Base-by-base conservation (phyloP, 2,797 vertebrate species). In the Craterocephalus amniculus region DNA sequence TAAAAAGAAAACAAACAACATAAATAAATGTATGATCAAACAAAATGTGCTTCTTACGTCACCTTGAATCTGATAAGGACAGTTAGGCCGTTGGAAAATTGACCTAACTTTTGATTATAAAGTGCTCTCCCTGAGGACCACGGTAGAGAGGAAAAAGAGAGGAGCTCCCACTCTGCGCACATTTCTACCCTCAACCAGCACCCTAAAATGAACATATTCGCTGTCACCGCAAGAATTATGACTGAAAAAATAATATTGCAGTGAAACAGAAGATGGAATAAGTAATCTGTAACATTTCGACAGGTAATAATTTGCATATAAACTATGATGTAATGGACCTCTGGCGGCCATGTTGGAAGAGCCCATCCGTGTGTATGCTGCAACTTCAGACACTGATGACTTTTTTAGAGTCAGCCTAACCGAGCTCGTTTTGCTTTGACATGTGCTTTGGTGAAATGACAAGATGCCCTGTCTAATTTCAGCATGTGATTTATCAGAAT, bases 121-220 rank as follows among this genome's bases (percentile, higher is more conserved):
- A 63, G 1, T 0, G 8, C 65, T 81, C 63, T 71, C 67, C 58
- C 31, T 67, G 22, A 12, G 4, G 1, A 11, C 12, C 40, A 1
- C 58, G 18, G 54, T 66, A 22, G 0, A 1, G 20, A 8, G 32
- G 2, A 32, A 3, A 48, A 57, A 14, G 0, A 12, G 4, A 24
- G 1, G 72, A 79, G 18, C n/a, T 1, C 22, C 7, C 70, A 74
- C 70, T 80, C 70, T 61, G 51, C 20, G 26, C 6, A 9, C 2
- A 45, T 67, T 64, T 40, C 13, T 11, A 40, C 4, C 36, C 43
- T 32, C 20, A 63, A 2, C 24, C 66, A 8, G 4, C 14, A 36
- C 48, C 48, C 48, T 24, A 20, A 26, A 13, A 24, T 51, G 10
- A 51, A 24, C 22, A 12, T 51, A 13, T 26, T 22, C 22, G 2